Evolutionary conservation across 2,797 vertebrate species (phyloP), one percentile per base, ranked within the genome.

Genomic region (Brotula barbata): DNA sequence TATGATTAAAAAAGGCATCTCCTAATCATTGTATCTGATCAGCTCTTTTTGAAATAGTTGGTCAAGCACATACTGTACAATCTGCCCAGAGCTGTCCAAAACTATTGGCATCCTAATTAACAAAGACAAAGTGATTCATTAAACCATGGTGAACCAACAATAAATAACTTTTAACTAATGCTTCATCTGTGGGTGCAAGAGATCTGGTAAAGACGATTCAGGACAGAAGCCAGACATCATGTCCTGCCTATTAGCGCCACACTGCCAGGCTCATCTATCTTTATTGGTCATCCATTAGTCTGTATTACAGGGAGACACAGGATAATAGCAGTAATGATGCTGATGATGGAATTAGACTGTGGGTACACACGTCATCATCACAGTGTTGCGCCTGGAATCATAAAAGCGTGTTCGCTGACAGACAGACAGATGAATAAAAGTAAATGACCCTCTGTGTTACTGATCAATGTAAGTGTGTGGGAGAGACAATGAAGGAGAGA

Each of bases 221-320:
- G 87, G 85, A 82, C 78, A 87, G 78, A 82, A 91, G 90, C 89
- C 91, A 93, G 91, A 92, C 91, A 92, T 90, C 91, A 92, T 92
- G 92, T 92, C 89, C 90, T 90, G 80, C 88, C 90, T 92, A 92
- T 93, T 93, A 93, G 89, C 89, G 82, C 81, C 89, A 90, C 85
- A 84, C 83, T 89, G 88, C 90, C 87, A 86, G 82, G 86, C 90
- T 92, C 91, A 92, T 93, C 90, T 91, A 92, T 93, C 92, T 92
- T 92, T 91, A 93, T 92, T 91, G 92, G 89, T 89, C 89, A 89
- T 90, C 90, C 90, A 92, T 93, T 93, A 93, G 88, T 88, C 86
- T 74, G 85, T 85, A 90, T 93, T 91, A 91, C 88, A 88, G 88
- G 88, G 88, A 91, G 91, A 92, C 89, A 90, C 85, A 75, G 84